Conservation (phyloP, 2,888 invertebrate species). For the Metacarcinus magister region DNA sequence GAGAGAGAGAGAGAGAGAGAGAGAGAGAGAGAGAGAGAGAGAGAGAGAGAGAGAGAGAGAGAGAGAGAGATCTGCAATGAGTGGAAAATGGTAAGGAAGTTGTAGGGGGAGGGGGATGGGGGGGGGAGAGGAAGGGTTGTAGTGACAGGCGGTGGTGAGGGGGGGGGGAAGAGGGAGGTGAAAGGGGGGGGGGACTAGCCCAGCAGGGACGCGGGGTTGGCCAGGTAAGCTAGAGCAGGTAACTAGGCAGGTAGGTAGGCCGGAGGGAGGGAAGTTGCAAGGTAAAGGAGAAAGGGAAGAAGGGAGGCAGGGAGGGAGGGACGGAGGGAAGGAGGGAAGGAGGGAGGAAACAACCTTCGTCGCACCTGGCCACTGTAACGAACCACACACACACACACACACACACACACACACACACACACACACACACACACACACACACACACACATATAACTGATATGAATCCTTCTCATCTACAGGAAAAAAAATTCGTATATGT, state of each 20-base stretch:
- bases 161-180: background rate
- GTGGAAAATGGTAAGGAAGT: background rate
- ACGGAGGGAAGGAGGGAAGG: background rate
- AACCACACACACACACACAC: constrained; percentile 56
- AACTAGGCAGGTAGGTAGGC: background rate
- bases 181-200: background rate
- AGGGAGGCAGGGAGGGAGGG: background rate
- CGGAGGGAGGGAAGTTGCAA: background rate
- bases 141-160: background rate
- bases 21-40: too few species aligned
- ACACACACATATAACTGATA: background rate
- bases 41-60: too few species aligned
- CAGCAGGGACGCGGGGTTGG: background rate
- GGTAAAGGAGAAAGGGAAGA: constrained; percentile 13
- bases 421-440: constrained; percentile 38
- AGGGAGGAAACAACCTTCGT: background rate
- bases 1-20: too few species aligned
- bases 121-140: constrained; percentile 46
- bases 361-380: constrained; percentile 34
- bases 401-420: constrained; percentile 60
- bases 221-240: background rate
- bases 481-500: background rate
- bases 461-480: background rate
- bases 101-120: background rate
- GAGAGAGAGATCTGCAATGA: background rate